These are phyloP conservation scores for Datnioides undecimradiatus DNA, from an alignment of 2,113 vertebrate species.

Conservation along the genomic window DNA sequence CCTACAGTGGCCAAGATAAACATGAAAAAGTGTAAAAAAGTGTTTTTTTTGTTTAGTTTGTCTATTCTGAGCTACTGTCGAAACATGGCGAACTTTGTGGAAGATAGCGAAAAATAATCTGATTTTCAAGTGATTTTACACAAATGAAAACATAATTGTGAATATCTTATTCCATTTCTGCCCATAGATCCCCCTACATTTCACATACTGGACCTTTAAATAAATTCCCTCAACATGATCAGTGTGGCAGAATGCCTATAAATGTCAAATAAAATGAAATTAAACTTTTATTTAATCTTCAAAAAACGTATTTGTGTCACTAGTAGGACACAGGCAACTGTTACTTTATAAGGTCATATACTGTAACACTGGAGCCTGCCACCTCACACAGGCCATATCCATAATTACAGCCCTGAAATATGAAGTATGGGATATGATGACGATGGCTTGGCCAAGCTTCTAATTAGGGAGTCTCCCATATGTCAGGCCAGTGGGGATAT, in stretches of 20 bases:
- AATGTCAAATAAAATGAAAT: conserved; percentile 1
- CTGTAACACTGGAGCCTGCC: conserved; percentile 60
- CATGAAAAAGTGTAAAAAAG: no score
- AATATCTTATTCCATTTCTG: no score
- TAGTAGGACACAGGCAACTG: conserved; percentile 37
- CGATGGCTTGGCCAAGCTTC: conserved; percentile 72
- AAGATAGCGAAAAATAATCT: no score
- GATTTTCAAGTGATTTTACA: no score
- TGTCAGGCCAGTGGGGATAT: conserved; percentile 72
- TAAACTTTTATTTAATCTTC: conserved; percentile 1
- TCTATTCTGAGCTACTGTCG: no score
- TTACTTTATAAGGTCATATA: conserved; percentile 77
- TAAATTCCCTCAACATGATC: no score
- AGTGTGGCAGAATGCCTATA: background rate
- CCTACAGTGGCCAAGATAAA: no score
- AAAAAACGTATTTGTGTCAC: conserved; percentile 4
- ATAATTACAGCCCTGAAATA: conserved; percentile 74
- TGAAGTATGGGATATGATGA: conserved; percentile 79
- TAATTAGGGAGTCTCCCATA: conserved; percentile 82
- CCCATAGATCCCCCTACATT: no score
- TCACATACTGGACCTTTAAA: no score
- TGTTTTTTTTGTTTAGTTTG: no score
- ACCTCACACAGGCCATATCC: conserved; percentile 62
- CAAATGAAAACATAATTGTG: no score
- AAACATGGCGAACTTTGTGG: no score